Evolutionary conservation across 1,140 invertebrate genomes (phyloP).

Genomic region (Bombyx mandarina): DNA sequence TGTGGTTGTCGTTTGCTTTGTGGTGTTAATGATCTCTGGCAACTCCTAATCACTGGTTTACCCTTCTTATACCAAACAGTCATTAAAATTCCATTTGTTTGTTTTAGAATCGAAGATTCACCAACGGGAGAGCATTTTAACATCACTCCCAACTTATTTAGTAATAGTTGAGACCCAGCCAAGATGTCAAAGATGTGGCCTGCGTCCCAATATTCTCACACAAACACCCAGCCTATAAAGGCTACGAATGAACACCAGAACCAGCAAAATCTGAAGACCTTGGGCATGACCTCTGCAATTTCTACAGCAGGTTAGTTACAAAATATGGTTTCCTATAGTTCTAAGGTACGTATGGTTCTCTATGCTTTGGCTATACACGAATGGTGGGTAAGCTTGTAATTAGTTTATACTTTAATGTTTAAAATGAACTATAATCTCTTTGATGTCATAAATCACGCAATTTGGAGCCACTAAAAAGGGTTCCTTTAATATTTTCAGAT

Average conservation of each 20-base stretch:
- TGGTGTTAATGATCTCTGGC: no score
- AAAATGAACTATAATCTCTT: no score
- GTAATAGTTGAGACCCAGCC: conserved; percentile 1
- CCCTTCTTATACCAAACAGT: no score
- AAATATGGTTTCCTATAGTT: no score
- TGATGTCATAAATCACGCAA: neutral
- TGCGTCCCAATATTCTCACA: conserved; percentile 59
- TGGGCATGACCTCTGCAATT: conserved; percentile 95
- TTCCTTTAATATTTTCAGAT: neutral
- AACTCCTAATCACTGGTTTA: no score
- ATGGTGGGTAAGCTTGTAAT: no score
- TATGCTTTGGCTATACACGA: no score
- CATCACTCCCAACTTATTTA: conserved; percentile 27
- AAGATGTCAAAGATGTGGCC: conserved; percentile 60
- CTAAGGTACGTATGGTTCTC: no score
- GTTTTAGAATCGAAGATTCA: no score
- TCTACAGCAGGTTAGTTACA: conserved; percentile 77
- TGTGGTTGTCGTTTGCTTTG: no score
- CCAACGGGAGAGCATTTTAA: conserved; percentile 14
- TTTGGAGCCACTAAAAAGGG: neutral
- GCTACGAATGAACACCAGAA: conserved; percentile 59
- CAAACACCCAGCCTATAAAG: conserved; percentile 33
- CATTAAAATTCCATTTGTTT: no score
- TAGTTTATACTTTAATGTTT: no score
- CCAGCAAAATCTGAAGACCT: conserved; percentile 58